A percentile compares a stretch with the other conserved stretches of the same genome.
phyloP scores from a whole-genome alignment of 2,797 vertebrate genomes.

The Dallia pectoralis region DNA sequence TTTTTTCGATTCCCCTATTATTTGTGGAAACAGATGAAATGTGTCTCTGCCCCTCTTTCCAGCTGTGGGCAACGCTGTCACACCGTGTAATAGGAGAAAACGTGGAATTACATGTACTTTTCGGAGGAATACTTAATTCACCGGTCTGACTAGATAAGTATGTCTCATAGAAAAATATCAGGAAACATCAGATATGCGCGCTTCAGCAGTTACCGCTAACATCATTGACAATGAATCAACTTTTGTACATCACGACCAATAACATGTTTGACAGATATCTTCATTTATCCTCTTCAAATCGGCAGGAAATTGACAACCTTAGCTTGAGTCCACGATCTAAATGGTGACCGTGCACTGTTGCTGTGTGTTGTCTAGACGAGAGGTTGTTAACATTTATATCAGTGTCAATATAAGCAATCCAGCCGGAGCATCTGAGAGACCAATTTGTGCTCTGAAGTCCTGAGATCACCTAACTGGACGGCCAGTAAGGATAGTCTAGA shows the following conservation, averaged over 20 bases:
- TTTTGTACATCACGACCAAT: not conserved
- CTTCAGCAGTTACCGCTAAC: not conserved
- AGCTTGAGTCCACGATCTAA: not conserved
- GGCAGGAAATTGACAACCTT: not conserved
- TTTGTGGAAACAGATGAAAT: constrained; percentile 12
- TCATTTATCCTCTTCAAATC: not conserved
- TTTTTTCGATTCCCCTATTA: constrained; percentile 22
- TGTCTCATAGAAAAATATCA: not conserved
- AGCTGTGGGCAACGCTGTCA: constrained; percentile 12
- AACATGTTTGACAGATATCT: not conserved
- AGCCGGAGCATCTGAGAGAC: not conserved
- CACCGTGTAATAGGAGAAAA: constrained; percentile 22
- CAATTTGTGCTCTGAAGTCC: not conserved
- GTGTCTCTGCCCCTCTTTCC: constrained; percentile 2
- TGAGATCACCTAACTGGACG: not conserved
- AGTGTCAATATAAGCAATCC: not conserved
- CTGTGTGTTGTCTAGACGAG: constrained; percentile 4
- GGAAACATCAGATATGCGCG: not conserved
- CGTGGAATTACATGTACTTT: not conserved
- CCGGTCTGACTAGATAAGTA: not conserved
- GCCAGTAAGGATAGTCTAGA: not conserved
- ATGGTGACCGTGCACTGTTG: not conserved
- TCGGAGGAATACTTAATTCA: not conserved
- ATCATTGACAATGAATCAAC: not conserved
- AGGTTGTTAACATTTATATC: not conserved